Conservation (phyloP, 2,113 vertebrate genomes). For the Ammodytes marinus region DNA sequence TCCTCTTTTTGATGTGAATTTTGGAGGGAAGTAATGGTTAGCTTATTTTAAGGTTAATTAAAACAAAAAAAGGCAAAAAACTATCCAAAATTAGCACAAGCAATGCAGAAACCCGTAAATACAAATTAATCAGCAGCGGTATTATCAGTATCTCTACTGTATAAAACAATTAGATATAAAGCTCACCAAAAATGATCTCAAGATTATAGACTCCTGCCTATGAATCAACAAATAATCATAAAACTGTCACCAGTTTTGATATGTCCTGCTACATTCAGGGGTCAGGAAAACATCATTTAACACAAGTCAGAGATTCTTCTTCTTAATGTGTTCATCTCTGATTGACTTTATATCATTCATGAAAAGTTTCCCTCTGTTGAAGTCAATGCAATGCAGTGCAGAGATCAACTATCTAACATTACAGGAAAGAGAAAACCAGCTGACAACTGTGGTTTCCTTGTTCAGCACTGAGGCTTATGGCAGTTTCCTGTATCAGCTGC, state of each 20-base stretch:
- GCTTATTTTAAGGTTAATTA: too few species aligned
- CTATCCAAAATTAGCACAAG: not conserved
- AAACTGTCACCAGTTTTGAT: not conserved
- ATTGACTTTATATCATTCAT: too few species aligned
- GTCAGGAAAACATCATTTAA: not conserved
- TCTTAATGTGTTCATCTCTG: too few species aligned
- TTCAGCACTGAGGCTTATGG: constrained; percentile 27
- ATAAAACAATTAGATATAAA: not conserved
- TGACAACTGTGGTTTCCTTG: constrained; percentile 59
- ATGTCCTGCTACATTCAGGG: not conserved
- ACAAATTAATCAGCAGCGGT: not conserved
- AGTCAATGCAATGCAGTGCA: not conserved
- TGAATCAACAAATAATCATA: not conserved
- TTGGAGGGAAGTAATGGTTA: not conserved
- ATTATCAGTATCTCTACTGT: not conserved
- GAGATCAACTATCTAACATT: constrained; percentile 24
- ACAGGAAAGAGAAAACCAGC: constrained; percentile 64
- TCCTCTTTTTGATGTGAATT: not conserved
- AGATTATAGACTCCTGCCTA: not conserved
- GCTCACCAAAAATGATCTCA: not conserved
- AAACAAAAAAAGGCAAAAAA: not conserved
- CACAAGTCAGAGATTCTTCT: not conserved
- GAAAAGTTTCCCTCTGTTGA: not conserved
- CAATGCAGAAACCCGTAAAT: not conserved
- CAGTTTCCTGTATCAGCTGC: constrained; percentile 67